Percentiles rank a stretch among this genome's conserved stretches.
Evolutionary conservation across 2,113 vertebrate species (phyloP).

Genomic region (Oxyura jamaicensis): DNA sequence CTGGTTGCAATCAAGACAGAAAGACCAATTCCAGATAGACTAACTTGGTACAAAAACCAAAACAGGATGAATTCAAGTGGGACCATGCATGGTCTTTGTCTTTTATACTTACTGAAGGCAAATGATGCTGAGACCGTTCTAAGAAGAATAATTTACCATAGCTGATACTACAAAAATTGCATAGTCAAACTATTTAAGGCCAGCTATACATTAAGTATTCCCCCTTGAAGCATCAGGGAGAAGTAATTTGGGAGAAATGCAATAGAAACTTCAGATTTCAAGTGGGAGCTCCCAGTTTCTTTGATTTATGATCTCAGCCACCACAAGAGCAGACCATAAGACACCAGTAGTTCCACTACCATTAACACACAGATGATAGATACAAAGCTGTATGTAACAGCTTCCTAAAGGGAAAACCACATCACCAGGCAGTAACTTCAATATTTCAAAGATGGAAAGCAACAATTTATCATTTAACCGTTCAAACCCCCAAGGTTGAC

Average conservation of each 20-base stretch:
- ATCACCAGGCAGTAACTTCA: background rate
- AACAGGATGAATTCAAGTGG: background rate
- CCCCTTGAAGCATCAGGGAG: background rate
- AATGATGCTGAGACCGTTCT: background rate
- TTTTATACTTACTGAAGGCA: background rate
- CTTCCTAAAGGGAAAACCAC: background rate
- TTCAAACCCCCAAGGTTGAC: background rate
- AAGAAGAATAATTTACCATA: background rate
- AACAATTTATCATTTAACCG: background rate
- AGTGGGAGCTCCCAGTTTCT: background rate
- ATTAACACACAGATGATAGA: background rate
- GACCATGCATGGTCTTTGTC: background rate
- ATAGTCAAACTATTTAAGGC: background rate
- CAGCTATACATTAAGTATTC: background rate
- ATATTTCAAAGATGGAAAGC: background rate
- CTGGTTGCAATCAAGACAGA: background rate
- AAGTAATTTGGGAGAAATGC: background rate
- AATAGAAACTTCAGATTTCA: background rate
- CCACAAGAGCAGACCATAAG: background rate
- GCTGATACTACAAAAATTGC: background rate
- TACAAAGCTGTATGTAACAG: background rate
- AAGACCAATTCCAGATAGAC: background rate
- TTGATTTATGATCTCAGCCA: background rate
- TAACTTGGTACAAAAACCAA: background rate
- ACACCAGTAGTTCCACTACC: background rate